A percentile compares a stretch with the other conserved stretches of the same genome.
Conservation (phyloP, 2,888 invertebrate species). For the Campoletis raptor region DNA sequence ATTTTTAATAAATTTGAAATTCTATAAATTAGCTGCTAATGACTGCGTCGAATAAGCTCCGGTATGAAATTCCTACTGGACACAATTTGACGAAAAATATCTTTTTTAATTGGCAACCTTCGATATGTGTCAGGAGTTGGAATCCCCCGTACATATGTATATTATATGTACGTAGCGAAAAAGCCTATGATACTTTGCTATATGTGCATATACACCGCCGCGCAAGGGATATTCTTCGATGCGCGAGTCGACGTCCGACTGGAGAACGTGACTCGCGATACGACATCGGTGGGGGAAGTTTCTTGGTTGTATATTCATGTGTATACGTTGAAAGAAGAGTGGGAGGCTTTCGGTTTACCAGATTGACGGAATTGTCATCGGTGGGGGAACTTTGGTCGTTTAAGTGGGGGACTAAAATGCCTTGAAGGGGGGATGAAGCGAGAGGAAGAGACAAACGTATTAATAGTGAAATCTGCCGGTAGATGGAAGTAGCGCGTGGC, state of each 20-base stretch:
- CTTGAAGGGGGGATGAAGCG: slow-evolving; percentile 32
- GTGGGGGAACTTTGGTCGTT: slow-evolving; percentile 42
- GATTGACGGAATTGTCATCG: slow-evolving; percentile 48
- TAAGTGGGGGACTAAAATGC: slow-evolving; percentile 14
- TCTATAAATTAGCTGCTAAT: background rate
- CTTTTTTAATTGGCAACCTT: background rate
- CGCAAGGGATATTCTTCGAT: slow-evolving; percentile 60
- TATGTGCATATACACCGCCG: slow-evolving; percentile 34
- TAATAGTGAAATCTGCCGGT: slow-evolving; percentile 38
- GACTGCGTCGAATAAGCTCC: background rate
- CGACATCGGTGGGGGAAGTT: slow-evolving; percentile 47
- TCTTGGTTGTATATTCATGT: slow-evolving; percentile 13
- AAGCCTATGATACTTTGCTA: slow-evolving; percentile 5
- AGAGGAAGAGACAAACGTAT: slow-evolving; percentile 48
- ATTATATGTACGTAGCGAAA: slow-evolving; percentile 14
- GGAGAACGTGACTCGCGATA: slow-evolving; percentile 57
- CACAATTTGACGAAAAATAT: slow-evolving; percentile 1
- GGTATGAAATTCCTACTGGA: background rate
- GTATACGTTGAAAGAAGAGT: slow-evolving; percentile 7
- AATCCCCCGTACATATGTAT: background rate
- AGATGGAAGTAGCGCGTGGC: slow-evolving; percentile 79
- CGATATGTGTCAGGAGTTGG: background rate
- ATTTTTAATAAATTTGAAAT: no score
- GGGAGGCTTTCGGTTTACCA: slow-evolving; percentile 34
- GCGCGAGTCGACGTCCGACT: slow-evolving; percentile 64